Conservation (phyloP, 1,140 invertebrate genomes). For the Magallana ariakensis region DNA sequence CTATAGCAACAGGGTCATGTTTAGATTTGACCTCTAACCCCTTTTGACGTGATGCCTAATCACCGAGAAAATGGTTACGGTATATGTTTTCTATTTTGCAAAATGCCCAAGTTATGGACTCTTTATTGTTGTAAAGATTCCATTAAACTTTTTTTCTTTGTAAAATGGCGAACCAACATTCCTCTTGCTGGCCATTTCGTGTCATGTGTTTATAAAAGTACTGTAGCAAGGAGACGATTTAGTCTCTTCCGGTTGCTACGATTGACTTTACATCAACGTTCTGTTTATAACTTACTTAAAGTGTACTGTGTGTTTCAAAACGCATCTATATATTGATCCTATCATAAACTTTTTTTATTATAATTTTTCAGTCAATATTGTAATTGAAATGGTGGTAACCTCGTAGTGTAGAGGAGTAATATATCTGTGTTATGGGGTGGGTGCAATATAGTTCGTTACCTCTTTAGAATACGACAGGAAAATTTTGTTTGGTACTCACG, state of each 20-base stretch:
- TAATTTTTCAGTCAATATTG: conserved; percentile 5
- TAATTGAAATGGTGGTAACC: background rate
- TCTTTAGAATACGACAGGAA: background rate
- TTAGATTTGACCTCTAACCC: conserved; percentile 3
- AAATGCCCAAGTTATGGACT: background rate
- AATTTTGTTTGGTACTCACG: background rate
- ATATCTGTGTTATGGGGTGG: background rate
- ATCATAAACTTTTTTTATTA: background rate
- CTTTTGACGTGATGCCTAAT: background rate
- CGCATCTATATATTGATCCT: conserved; percentile 27
- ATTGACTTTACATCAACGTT: background rate
- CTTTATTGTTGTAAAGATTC: conserved; percentile 6
- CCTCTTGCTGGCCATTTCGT: background rate
- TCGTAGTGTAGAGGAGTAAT: background rate
- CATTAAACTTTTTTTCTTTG: background rate
- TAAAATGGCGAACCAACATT: conserved; percentile 25
- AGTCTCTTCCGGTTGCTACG: conserved; percentile 2
- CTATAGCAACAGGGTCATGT: conserved; percentile 44
- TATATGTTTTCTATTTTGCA: conserved; percentile 29
- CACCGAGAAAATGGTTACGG: background rate
- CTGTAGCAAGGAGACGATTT: background rate
- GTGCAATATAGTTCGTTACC: background rate
- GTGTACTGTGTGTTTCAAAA: conserved; percentile 36
- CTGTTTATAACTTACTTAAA: background rate
- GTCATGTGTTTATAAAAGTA: conserved; percentile 20